These are phyloP conservation scores for Molossus alvarezi DNA, from an alignment of 2,797 vertebrate genomes.

Conservation along the genomic window DNA sequence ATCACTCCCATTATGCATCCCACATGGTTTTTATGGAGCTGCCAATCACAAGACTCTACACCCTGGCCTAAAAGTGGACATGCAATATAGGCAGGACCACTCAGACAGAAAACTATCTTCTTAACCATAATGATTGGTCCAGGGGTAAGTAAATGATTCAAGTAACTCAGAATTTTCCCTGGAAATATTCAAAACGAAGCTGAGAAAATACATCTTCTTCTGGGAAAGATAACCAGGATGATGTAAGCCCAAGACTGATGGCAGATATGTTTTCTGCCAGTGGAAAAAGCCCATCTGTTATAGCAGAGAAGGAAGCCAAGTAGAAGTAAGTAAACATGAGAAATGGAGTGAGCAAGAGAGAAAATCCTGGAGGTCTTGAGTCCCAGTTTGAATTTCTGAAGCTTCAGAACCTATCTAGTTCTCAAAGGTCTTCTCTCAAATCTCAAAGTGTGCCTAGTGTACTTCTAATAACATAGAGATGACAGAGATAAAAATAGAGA, in stretches of 20 bases:
- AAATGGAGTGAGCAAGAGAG: not conserved
- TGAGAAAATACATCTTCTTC: slow-evolving; percentile 16
- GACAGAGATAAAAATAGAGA: too few species aligned
- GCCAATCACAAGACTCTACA: not conserved
- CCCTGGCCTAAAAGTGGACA: not conserved
- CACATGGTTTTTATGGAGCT: not conserved
- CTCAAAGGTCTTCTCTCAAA: not conserved
- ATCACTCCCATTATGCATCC: not conserved
- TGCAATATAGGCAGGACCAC: not conserved
- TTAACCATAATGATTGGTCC: not conserved
- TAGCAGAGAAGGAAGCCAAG: not conserved
- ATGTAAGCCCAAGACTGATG: slow-evolving; percentile 17
- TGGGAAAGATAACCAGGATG: slow-evolving; percentile 46
- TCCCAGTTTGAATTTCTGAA: not conserved
- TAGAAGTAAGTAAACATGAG: slow-evolving; percentile 14
- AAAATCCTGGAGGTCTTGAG: not conserved
- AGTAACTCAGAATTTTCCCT: slow-evolving; percentile 5
- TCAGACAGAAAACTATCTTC: not conserved
- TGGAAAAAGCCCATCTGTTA: slow-evolving; percentile 63
- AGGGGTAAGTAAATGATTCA: slow-evolving; percentile 6
- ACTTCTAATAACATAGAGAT: not conserved
- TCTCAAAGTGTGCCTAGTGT: not conserved
- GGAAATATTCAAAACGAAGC: slow-evolving; percentile 36
- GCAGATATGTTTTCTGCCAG: slow-evolving; percentile 59
- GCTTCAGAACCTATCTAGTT: not conserved